phyloP scores from a whole-genome alignment of 2,113 vertebrate genomes.

The Tragelaphus strepsiceros region DNA sequence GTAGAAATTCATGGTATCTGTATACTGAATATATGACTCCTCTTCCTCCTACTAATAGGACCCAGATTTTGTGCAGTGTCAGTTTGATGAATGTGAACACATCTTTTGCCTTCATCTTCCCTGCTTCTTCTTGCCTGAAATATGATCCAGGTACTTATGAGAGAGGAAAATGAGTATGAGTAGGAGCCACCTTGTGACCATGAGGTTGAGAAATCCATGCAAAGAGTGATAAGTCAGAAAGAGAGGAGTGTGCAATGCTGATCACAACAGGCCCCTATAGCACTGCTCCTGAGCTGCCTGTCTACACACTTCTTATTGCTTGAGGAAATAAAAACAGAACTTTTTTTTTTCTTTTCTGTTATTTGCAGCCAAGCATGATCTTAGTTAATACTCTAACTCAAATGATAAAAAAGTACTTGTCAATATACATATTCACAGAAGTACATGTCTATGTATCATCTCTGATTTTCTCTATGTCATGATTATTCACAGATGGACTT shows the following conservation, averaged over 20 bases:
- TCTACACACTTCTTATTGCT: not conserved
- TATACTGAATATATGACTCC: not conserved
- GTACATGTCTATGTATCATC: not conserved
- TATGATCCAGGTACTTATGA: not conserved
- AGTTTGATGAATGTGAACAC: not conserved
- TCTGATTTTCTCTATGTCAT: not conserved
- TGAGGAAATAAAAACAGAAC: not conserved
- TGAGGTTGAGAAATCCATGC: not conserved
- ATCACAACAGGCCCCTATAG: fast-evolving
- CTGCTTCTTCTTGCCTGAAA: not conserved
- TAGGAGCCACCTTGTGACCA: not conserved
- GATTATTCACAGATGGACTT: not conserved
- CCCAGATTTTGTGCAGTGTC: not conserved
- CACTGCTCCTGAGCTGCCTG: not conserved
- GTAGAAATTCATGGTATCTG: no score
- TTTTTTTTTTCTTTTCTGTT: not conserved
- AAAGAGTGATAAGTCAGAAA: not conserved
- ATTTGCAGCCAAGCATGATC: not conserved
- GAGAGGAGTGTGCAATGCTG: not conserved
- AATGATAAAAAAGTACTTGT: not conserved
- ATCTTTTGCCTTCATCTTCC: not conserved
- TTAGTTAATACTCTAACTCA: not conserved
- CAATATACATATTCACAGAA: not conserved
- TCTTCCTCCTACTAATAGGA: not conserved
- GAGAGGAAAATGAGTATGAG: not conserved